Conservation (phyloP, 2,797 vertebrate genomes). For the Bothrops alternatus region DNA sequence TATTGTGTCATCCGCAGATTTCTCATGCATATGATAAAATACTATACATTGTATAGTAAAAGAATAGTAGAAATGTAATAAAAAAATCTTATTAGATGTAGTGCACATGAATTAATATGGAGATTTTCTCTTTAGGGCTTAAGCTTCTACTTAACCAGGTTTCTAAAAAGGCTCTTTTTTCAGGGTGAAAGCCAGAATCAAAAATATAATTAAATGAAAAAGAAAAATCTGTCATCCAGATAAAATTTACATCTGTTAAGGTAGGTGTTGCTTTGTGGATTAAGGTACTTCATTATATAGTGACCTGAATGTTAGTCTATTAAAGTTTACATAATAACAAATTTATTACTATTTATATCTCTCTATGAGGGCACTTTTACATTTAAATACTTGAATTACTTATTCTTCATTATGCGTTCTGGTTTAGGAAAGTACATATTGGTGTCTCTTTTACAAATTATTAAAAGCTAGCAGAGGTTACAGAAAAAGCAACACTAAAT, state of each 20-base stretch:
- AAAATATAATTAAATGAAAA: not conserved
- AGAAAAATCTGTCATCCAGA: not conserved
- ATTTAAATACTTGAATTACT: not conserved
- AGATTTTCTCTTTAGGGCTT: not conserved
- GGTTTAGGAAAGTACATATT: not conserved
- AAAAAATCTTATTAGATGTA: not conserved
- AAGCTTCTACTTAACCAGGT: not conserved
- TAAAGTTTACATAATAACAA: not conserved
- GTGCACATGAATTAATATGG: not conserved
- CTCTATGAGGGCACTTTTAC: not conserved
- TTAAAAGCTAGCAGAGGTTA: not conserved
- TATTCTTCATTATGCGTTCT: slow-evolving; percentile 10
- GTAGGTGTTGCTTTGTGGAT: not conserved
- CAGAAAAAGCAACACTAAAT: not conserved
- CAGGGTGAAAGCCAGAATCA: not conserved
- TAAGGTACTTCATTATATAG: not conserved
- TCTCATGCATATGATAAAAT: not conserved
- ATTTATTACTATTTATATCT: not conserved
- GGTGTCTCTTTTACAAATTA: not conserved
- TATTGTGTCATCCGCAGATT: not conserved
- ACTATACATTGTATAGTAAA: not conserved
- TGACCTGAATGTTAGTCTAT: not conserved
- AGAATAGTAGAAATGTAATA: not conserved
- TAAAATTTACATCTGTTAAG: not conserved
- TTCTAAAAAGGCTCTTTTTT: not conserved